These are phyloP conservation scores for Syngnathus floridae DNA, from an alignment of 2,113 vertebrate genomes.

Conservation along the genomic window DNA sequence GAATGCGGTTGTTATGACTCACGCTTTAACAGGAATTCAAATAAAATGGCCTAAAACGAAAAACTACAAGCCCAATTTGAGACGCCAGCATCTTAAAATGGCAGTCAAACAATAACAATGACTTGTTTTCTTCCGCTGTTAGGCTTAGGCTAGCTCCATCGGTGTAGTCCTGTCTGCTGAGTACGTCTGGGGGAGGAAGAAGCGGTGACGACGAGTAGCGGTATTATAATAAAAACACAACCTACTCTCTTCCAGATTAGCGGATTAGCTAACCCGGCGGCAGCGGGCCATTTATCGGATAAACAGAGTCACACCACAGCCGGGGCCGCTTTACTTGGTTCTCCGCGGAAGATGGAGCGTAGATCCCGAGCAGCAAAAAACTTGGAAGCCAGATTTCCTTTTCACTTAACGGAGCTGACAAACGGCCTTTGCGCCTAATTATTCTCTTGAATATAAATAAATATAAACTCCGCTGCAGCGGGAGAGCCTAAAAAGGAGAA, in stretches of 20 bases:
- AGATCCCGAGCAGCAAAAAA: slow-evolving; percentile 13
- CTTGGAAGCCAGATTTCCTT: slow-evolving; percentile 41
- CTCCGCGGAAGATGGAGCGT: slow-evolving; percentile 33
- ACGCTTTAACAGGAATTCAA: background rate
- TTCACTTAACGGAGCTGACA: slow-evolving; percentile 12
- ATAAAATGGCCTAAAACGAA: background rate
- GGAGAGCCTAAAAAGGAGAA: background rate
- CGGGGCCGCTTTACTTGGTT: slow-evolving; percentile 12
- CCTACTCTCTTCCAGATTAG: slow-evolving; percentile 52
- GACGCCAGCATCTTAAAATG: slow-evolving; percentile 4
- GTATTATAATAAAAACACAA: slow-evolving; percentile 44
- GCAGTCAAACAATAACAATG: slow-evolving; percentile 9
- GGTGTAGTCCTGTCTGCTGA: background rate
- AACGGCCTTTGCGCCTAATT: background rate
- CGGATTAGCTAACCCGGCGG: slow-evolving; percentile 48
- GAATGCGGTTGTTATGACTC: background rate
- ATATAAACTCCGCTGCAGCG: background rate
- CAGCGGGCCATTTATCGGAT: slow-evolving; percentile 50
- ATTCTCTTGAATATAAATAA: background rate
- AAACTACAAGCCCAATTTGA: background rate
- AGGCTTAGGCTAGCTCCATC: background rate
- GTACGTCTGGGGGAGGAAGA: slow-evolving; percentile 22
- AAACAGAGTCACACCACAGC: slow-evolving; percentile 27
- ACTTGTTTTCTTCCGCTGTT: slow-evolving; percentile 1
- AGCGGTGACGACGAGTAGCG: slow-evolving; percentile 23